These are phyloP conservation scores for Meriones psammophilus DNA, from an alignment of 2,797 vertebrate genomes.

Conservation along the genomic window DNA sequence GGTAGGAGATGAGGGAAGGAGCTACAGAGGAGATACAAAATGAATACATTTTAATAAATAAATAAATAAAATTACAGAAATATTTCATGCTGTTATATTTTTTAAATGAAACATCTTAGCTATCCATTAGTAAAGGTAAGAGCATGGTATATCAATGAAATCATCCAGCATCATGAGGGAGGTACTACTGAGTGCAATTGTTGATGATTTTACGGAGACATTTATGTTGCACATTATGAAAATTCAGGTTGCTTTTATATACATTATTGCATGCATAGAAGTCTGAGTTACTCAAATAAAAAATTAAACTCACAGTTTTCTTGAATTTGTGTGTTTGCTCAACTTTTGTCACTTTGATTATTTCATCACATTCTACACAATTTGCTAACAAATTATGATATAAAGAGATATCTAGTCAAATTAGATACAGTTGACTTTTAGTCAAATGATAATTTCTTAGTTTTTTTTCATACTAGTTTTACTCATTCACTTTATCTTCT, in stretches of 20 bases:
- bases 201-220: neutral
- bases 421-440: conserved; percentile 15
- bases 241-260: neutral
- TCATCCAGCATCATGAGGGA: neutral
- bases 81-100: neutral
- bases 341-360: conserved; percentile 31
- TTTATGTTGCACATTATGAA: neutral
- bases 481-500: neutral
- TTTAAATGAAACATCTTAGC: neutral
- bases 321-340: neutral
- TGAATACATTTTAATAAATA: no score
- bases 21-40: no score
- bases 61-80: no score
- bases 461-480: conserved; percentile 23
- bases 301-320: neutral
- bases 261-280: neutral
- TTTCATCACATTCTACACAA: neutral
- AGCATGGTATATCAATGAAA: neutral
- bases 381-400: neutral
- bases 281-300: neutral
- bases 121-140: neutral
- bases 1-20: no score
- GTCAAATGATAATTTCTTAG: neutral
- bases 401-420: neutral
- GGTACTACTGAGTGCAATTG: neutral